Conservation (phyloP, 2,888 invertebrate species). For the Itoplectis maculator region DNA sequence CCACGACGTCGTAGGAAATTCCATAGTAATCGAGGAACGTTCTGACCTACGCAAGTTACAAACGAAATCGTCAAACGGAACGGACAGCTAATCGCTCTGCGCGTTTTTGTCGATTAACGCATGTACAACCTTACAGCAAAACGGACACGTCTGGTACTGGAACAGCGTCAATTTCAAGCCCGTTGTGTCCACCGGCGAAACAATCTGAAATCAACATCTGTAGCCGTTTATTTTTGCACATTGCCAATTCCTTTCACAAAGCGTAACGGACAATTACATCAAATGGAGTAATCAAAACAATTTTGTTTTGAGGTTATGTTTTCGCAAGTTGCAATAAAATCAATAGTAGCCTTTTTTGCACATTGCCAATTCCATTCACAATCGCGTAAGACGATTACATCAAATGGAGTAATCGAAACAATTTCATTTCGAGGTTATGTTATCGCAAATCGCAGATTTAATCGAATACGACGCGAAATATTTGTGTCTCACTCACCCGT, state of each 20-base stretch:
- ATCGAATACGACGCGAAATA: too few species aligned
- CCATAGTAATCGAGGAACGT: constrained; percentile 96
- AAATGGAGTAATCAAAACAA: too few species aligned
- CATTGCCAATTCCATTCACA: too few species aligned
- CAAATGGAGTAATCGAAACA: not conserved
- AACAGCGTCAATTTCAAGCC: constrained; percentile 94
- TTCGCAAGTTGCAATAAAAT: too few species aligned
- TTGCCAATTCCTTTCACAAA: not conserved
- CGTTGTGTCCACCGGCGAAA: constrained; percentile 88
- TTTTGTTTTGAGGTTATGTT: too few species aligned
- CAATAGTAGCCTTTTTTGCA: too few species aligned
- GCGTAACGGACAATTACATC: too few species aligned
- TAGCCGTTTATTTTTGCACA: not conserved
- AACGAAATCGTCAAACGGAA: not conserved
- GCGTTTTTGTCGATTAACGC: not conserved
- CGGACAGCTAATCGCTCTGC: not conserved
- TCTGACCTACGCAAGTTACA: constrained; percentile 84
- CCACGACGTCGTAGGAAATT: constrained; percentile 97
- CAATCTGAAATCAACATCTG: constrained; percentile 87
- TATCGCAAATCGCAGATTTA: not conserved
- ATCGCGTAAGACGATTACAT: not conserved
- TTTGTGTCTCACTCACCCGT: constrained; percentile 83
- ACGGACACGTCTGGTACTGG: constrained; percentile 99
- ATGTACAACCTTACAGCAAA: constrained; percentile 94
- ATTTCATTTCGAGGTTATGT: not conserved